Conservation (phyloP, 1,140 invertebrate genomes). For the Oryctes rhinoceros region DNA sequence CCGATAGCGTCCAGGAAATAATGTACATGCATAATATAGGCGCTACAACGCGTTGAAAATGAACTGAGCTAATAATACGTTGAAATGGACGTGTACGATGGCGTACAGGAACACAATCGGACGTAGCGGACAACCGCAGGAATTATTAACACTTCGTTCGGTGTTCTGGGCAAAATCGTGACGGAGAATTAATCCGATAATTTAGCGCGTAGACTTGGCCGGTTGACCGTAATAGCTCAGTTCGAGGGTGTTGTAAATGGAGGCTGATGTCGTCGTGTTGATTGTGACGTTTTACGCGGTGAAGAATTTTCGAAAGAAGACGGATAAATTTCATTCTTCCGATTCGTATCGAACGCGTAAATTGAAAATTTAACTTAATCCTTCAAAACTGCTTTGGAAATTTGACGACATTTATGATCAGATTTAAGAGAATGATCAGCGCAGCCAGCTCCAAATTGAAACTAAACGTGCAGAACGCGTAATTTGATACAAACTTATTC, state of each 20-base stretch:
- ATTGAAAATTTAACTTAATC: too few relatives aligned
- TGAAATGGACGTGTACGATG: background rate
- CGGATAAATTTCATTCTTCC: too few relatives aligned
- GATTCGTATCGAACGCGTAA: too few relatives aligned
- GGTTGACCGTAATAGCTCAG: background rate
- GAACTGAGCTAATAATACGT: background rate
- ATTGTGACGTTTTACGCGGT: too few relatives aligned
- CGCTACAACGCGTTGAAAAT: background rate
- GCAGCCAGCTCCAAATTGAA: too few relatives aligned
- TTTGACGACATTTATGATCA: too few relatives aligned
- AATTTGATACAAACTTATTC: constrained; percentile 6
- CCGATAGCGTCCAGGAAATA: background rate
- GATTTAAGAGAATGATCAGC: too few relatives aligned
- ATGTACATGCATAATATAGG: background rate
- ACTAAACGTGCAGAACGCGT: background rate
- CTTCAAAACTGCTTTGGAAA: too few relatives aligned
- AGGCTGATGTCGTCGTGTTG: background rate
- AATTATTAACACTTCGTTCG: background rate
- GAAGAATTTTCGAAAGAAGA: too few relatives aligned
- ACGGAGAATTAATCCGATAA: constrained; percentile 12
- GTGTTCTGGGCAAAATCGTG: constrained; percentile 2
- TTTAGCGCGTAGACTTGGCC: background rate
- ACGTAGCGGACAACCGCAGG: background rate
- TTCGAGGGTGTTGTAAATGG: background rate
- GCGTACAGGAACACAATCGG: background rate